These are phyloP conservation scores for Darevskia mixta DNA, from an alignment of 2,797 vertebrate species.

Conservation along the genomic window DNA sequence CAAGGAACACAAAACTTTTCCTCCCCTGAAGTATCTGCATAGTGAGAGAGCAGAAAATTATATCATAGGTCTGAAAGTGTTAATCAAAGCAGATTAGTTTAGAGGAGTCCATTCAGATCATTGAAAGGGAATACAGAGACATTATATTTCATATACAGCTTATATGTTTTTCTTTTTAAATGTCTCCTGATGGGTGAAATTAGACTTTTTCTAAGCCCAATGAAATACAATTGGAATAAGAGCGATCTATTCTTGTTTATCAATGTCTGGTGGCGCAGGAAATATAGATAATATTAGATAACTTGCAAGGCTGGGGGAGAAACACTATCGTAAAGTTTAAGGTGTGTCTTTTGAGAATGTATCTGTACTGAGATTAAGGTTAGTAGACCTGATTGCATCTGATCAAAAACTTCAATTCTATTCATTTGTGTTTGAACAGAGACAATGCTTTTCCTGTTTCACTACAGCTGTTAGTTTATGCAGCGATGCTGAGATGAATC, in stretches of 20 bases:
- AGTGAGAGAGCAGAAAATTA: neutral
- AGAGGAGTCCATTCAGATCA: neutral
- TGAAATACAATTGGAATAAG: neutral
- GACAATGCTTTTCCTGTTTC: no score
- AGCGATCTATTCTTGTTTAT: neutral
- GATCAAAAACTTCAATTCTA: no score
- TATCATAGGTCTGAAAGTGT: neutral
- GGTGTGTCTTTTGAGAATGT: neutral
- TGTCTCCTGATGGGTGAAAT: neutral
- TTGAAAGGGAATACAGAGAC: neutral
- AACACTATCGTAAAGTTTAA: neutral
- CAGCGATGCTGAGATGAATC: no score
- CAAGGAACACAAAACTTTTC: neutral
- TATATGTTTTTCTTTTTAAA: conserved; percentile 13
- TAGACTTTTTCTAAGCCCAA: neutral
- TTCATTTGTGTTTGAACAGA: no score
- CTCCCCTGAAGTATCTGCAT: neutral
- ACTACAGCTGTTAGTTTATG: no score
- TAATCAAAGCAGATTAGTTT: neutral
- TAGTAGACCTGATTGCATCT: neutral
- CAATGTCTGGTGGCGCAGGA: no score
- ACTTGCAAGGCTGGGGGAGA: neutral
- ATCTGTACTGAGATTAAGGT: neutral
- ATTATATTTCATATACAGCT: neutral
- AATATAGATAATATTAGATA: neutral